These are phyloP conservation scores for Drosophila kanekoi DNA, from an alignment of 2,888 invertebrate species.

Conservation along the genomic window DNA sequence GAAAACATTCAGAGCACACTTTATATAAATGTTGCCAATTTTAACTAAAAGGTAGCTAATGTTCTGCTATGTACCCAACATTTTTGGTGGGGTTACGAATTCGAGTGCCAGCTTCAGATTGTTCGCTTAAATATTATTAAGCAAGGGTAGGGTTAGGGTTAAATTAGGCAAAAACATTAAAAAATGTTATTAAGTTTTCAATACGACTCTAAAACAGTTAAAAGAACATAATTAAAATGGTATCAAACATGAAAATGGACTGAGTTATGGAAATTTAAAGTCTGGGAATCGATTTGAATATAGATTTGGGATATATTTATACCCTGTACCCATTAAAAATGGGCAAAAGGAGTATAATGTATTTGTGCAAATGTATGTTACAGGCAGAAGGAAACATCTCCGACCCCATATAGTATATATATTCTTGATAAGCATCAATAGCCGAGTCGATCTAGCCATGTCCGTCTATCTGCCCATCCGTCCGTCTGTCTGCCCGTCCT, in stretches of 20 bases:
- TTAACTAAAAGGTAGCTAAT: conserved; percentile 34
- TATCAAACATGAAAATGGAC: not conserved
- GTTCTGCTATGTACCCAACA: conserved; percentile 1
- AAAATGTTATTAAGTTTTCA: not conserved
- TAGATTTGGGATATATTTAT: not conserved
- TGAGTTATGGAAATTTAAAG: not conserved
- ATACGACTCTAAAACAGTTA: not conserved
- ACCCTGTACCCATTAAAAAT: too few relatives aligned
- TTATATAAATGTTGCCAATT: conserved; percentile 62
- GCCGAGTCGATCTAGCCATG: too few relatives aligned
- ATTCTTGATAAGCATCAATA: too few relatives aligned
- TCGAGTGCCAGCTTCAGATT: not conserved
- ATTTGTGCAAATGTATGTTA: too few relatives aligned
- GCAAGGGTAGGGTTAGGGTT: not conserved
- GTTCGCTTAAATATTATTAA: not conserved
- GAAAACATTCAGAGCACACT: conserved; percentile 58
- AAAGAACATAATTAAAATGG: not conserved
- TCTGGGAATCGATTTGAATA: not conserved
- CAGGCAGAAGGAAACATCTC: too few relatives aligned
- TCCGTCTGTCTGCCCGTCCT: too few relatives aligned
- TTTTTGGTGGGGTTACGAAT: not conserved
- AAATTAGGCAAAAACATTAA: not conserved
- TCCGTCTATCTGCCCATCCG: too few relatives aligned
- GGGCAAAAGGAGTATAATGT: too few relatives aligned
- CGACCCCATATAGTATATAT: too few relatives aligned